A percentile compares a stretch with the other conserved stretches of the same genome.
phyloP scores from a whole-genome alignment of 1,140 invertebrate genomes.

The Diprion similis region DNA sequence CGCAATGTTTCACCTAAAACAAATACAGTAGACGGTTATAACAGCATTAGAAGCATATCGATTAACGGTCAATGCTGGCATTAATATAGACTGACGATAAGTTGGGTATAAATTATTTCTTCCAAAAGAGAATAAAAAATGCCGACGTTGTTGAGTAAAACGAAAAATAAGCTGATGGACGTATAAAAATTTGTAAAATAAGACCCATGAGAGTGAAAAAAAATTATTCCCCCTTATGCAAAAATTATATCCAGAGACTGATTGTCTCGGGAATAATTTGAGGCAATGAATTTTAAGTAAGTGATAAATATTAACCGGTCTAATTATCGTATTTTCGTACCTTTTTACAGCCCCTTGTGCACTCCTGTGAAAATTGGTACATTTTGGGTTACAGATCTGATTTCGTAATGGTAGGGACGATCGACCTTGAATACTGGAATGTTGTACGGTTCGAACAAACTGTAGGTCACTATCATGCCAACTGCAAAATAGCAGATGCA shows the following conservation, averaged over 20 bases:
- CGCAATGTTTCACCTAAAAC: not conserved
- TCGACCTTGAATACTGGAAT: not conserved
- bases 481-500: no score
- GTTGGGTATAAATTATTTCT: no score
- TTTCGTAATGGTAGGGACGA: not conserved
- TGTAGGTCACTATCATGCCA: no score
- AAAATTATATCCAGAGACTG: not conserved
- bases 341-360: not conserved
- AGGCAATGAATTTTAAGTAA: no score
- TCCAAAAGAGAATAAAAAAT: no score
- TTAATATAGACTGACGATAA: not conserved
- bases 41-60: not conserved
- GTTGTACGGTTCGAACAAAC: no score
- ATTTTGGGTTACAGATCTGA: not conserved
- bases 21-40: not conserved
- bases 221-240: not conserved
- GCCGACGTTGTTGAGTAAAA: no score
- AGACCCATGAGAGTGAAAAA: not conserved
- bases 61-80: not conserved
- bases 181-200: no score
- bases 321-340: no score
- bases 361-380: not conserved
- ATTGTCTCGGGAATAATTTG: no score
- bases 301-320: no score
- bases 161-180: no score